Percentiles rank a stretch among this genome's conserved stretches.
phyloP scores from a whole-genome alignment of 2,888 invertebrate genomes.

The Agrochola lychnidis region DNA sequence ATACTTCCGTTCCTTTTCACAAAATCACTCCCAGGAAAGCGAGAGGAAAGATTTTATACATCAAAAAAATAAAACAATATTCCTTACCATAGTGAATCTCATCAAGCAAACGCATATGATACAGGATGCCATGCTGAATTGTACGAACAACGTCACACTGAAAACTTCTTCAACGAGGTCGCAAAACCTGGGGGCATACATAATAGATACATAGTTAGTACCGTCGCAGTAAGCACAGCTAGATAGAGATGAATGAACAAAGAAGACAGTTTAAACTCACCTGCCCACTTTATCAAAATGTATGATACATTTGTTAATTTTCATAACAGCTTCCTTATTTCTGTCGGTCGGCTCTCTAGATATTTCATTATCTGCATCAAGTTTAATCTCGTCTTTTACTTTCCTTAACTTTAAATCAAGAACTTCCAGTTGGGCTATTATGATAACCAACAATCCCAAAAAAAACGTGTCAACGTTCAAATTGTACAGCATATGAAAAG shows the following conservation, averaged over 20 bases:
- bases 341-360: constrained; percentile 12
- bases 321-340: constrained; percentile 58
- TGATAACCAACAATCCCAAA: constrained; percentile 75
- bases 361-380: constrained; percentile 19
- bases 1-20: too few species aligned
- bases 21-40: too few species aligned
- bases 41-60: too few species aligned
- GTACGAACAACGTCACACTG: constrained; percentile 76
- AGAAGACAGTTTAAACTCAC: constrained; percentile 67
- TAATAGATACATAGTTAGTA: constrained; percentile 24
- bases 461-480: constrained; percentile 79
- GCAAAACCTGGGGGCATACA: constrained; percentile 72
- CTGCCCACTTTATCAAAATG: constrained; percentile 75
- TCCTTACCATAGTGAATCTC: constrained; percentile 81
- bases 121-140: constrained; percentile 79
- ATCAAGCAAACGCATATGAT: constrained; percentile 81
- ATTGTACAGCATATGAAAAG: constrained; percentile 75
- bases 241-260: background rate
- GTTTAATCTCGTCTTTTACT: constrained; percentile 62
- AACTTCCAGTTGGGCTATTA: constrained; percentile 79
- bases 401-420: constrained; percentile 74
- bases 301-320: constrained; percentile 73
- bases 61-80: background rate
- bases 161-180: constrained; percentile 76
- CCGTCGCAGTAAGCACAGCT: background rate